Conservation (phyloP, 2,888 invertebrate species). For the Harmothoe impar region DNA sequence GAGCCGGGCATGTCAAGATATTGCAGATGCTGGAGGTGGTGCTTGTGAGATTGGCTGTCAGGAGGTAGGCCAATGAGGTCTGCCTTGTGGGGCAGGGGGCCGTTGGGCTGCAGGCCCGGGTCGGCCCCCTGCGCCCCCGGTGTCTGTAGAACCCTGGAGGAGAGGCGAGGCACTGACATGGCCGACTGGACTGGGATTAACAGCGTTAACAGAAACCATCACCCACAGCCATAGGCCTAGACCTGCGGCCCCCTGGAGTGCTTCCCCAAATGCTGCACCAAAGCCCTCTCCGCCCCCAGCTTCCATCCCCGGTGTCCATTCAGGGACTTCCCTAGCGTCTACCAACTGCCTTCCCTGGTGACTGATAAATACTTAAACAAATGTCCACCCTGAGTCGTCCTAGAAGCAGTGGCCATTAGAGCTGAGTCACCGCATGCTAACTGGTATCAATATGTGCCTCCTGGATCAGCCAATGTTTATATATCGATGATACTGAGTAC, state of each 20-base stretch:
- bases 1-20: slow-evolving; percentile 59
- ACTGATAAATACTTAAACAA: too few relatives aligned
- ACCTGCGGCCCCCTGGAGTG: neutral
- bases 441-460: too few relatives aligned
- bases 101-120: neutral
- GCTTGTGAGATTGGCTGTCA: slow-evolving; percentile 58
- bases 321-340: neutral
- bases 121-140: neutral
- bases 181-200: neutral
- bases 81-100: neutral
- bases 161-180: neutral
- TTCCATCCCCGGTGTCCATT: neutral
- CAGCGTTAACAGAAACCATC: neutral
- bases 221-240: neutral
- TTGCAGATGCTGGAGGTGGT: slow-evolving; percentile 57
- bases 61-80: slow-evolving; percentile 28
- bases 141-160: too few relatives aligned
- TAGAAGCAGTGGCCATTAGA: too few relatives aligned
- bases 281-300: neutral
- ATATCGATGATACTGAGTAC: too few relatives aligned
- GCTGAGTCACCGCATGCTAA: too few relatives aligned
- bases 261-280: neutral
- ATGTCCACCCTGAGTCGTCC: too few relatives aligned
- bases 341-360: neutral
- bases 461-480: too few relatives aligned